These are phyloP conservation scores for Platerodrilus igneus DNA, from an alignment of 2,888 invertebrate genomes.

Conservation along the genomic window DNA sequence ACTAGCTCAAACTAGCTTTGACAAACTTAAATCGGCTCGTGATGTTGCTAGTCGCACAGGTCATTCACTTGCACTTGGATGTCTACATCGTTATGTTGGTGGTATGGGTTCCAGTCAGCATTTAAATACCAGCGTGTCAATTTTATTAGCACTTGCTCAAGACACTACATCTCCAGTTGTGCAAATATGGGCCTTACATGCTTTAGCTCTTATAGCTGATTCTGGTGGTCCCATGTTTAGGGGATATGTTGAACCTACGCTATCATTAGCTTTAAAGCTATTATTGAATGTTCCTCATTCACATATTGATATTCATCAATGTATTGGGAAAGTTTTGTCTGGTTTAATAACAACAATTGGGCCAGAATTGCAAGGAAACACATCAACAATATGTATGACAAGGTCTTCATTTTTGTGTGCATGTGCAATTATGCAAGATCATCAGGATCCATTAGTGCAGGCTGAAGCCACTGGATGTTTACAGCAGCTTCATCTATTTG, in stretches of 20 bases:
- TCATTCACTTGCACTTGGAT: constrained; percentile 90
- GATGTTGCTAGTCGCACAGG: constrained; percentile 84
- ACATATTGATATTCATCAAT: constrained; percentile 86
- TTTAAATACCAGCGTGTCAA: constrained; percentile 89
- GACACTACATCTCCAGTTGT: constrained; percentile 89
- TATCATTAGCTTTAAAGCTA: constrained; percentile 85
- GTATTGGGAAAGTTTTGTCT: constrained; percentile 87
- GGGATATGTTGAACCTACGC: constrained; percentile 90
- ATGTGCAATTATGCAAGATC: constrained; percentile 87
- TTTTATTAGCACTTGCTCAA: constrained; percentile 89
- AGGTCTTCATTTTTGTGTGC: constrained; percentile 86
- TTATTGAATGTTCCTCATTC: constrained; percentile 86
- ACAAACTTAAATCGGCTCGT: constrained; percentile 77
- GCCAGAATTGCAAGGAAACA: constrained; percentile 90
- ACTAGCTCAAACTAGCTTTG: constrained; percentile 84
- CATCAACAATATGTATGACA: constrained; percentile 67
- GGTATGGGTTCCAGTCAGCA: constrained; percentile 95
- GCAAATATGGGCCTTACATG: constrained; percentile 98
- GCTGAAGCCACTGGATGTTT: constrained; percentile 94
- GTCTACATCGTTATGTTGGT: constrained; percentile 91
- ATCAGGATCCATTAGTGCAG: constrained; percentile 86
- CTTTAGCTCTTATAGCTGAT: constrained; percentile 90
- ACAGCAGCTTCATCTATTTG: constrained; percentile 97
- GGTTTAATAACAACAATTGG: constrained; percentile 97
- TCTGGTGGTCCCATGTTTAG: constrained; percentile 99